Conservation (phyloP, 2,113 vertebrate genomes). For the Lates calcarifer region DNA sequence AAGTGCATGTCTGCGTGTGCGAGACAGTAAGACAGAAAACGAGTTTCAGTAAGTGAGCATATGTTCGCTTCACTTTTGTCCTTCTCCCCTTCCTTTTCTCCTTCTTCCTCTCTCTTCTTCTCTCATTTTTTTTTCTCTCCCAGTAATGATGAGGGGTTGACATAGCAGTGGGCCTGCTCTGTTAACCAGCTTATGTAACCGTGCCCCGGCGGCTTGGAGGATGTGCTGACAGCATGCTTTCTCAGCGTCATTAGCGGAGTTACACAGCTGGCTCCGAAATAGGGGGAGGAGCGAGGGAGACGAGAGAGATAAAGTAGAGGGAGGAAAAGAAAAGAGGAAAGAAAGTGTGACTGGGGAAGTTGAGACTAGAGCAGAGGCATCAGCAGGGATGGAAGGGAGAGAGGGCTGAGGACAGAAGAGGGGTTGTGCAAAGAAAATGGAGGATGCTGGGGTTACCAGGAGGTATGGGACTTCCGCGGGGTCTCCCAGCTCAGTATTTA, state of each 20-base stretch:
- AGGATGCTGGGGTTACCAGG: slow-evolving; percentile 22
- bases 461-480: slow-evolving; percentile 50
- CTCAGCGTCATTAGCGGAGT: slow-evolving; percentile 80
- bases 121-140: slow-evolving; percentile 39
- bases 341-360: slow-evolving; percentile 55
- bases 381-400: neutral
- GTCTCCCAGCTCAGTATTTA: slow-evolving; percentile 41
- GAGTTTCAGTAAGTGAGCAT: slow-evolving; percentile 13
- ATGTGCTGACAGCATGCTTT: slow-evolving; percentile 83
- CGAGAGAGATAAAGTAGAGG: slow-evolving; percentile 36
- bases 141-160: slow-evolving; percentile 75
- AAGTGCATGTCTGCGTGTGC: neutral
- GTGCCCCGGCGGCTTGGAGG: slow-evolving; percentile 73
- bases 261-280: slow-evolving; percentile 78
- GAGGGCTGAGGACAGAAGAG: slow-evolving; percentile 13
- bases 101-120: slow-evolving; percentile 20
- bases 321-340: slow-evolving; percentile 34
- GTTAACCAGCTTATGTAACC: slow-evolving; percentile 83
- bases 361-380: slow-evolving; percentile 33
- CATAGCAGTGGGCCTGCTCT: slow-evolving; percentile 77
- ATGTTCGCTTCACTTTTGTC: slow-evolving; percentile 38
- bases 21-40: neutral
- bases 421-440: slow-evolving; percentile 9
- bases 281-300: slow-evolving; percentile 44
- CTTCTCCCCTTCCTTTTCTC: slow-evolving; percentile 19